Base-by-base conservation (phyloP, 2,888 invertebrate genomes). In the Hybos culiciformis region DNA sequence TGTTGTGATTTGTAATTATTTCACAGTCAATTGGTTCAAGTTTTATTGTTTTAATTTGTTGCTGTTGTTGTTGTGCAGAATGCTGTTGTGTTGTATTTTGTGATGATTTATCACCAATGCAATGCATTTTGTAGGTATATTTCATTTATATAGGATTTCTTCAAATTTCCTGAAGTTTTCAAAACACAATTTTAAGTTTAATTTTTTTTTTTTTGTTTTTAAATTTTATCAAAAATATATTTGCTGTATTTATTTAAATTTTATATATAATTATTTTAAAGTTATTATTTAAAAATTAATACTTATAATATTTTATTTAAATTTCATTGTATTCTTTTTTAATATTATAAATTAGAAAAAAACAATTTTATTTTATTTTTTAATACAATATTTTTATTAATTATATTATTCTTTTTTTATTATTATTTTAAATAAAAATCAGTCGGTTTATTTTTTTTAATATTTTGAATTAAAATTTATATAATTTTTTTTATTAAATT, bases 11-110 rank as follows among this genome's bases (percentile, higher is more conserved):
- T 40, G 38, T 42, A 46, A 45, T 48, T 52, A 41, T 47, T 62
- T 64, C 40, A 56, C 41, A 58, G 46, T 65, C 63, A 12, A 63
- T 56, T 29, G 64, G 64, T 49, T 65, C 64, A 23, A 58, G 57
- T 54, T 64, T 65, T 24, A 65, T 64, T 23, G 58, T 47, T n/a
- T n/a, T n/a, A n/a, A n/a, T n/a, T n/a, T n/a, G n/a, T n/a, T n/a
- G n/a, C n/a, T n/a, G n/a, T n/a, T n/a, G n/a, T n/a, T n/a, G n/a
- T n/a, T n/a, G n/a, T n/a, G n/a, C n/a, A n/a, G n/a, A n/a, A n/a
- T n/a, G n/a, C n/a, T n/a, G n/a, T 46, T 62, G 56, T 39, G 51
- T 43, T 31, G 51, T 41, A n/a, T 19, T 39, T n/a, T 38, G 32
- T 29, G 19, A 19, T 39, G 39, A 21, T 12, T 36, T 36, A 36